Percentiles rank a stretch among this genome's conserved stretches.
phyloP scores from a whole-genome alignment of 2,113 vertebrate genomes.

The Clarias magur region DNA sequence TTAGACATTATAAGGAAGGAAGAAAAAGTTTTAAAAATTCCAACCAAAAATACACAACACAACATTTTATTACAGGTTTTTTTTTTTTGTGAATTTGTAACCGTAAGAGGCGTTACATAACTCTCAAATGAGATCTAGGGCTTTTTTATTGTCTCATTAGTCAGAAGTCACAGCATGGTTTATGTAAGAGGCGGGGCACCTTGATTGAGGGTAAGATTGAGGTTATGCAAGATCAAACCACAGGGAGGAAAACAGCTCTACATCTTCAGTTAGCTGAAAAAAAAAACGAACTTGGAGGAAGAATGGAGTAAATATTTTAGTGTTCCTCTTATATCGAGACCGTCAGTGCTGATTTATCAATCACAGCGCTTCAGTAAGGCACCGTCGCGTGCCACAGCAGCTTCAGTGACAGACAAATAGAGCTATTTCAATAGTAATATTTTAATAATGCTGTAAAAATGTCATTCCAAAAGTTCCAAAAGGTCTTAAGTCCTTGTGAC shows the following conservation, averaged over 20 bases:
- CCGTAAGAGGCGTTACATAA: not conserved
- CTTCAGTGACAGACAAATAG: not conserved
- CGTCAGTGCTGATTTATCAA: not conserved
- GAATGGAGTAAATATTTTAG: not conserved
- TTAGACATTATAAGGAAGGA: not conserved
- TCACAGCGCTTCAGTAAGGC: not conserved
- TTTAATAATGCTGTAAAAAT: not conserved
- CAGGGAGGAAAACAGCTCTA: not conserved
- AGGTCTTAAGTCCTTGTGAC: not conserved
- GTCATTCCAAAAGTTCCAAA: not conserved
- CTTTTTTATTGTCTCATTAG: not conserved
- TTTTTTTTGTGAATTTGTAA: not conserved
- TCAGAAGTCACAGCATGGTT: not conserved
- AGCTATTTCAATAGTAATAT: not conserved
- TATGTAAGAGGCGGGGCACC: not conserved
- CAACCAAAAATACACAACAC: not conserved
- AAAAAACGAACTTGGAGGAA: not conserved
- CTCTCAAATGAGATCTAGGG: not conserved
- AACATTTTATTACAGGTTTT: not conserved
- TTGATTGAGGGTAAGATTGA: not conserved
- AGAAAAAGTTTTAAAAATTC: not conserved
- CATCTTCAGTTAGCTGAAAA: not conserved
- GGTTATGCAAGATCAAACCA: not conserved
- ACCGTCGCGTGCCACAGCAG: not conserved
- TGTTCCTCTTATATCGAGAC: not conserved